These are phyloP conservation scores for Morpho helenor DNA, from an alignment of 2,888 invertebrate species.

Conservation along the genomic window DNA sequence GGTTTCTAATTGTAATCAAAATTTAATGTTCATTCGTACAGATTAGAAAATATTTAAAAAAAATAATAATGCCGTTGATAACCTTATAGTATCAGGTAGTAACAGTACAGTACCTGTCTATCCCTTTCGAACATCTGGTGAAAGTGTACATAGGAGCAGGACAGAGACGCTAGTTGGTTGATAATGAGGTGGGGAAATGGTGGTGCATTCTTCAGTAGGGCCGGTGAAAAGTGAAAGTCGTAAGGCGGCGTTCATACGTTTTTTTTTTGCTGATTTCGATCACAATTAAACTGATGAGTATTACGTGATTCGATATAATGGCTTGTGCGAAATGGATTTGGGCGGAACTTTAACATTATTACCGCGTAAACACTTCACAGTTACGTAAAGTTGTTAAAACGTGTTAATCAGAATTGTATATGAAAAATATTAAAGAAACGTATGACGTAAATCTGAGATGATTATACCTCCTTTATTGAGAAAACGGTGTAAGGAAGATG, in stretches of 20 bases:
- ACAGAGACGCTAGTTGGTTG: constrained; percentile 35
- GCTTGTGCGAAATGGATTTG: neutral
- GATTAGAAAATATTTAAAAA: no score
- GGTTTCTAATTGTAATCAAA: no score
- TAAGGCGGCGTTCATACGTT: constrained; percentile 26
- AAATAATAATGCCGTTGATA: neutral
- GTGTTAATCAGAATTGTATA: no score
- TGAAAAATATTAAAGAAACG: no score
- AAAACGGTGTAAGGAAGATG: no score
- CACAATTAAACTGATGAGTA: constrained; percentile 7
- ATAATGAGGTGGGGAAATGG: constrained; percentile 58
- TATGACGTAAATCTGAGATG: no score
- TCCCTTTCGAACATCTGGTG: constrained; percentile 41
- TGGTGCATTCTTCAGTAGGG: constrained; percentile 42
- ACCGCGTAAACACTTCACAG: no score
- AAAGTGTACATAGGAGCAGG: constrained; percentile 43
- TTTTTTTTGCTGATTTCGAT: constrained; percentile 20
- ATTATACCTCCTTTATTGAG: no score
- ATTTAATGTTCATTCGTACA: no score
- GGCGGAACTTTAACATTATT: no score
- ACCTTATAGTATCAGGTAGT: no score
- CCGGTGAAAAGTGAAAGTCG: constrained; percentile 48
- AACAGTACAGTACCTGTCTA: constrained; percentile 18
- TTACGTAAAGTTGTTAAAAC: no score
- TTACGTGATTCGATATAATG: neutral